Percentiles rank a stretch among this genome's conserved stretches.
Evolutionary conservation across 2,797 vertebrate species (phyloP).

Genomic region (Pagetopsis macropterus): DNA sequence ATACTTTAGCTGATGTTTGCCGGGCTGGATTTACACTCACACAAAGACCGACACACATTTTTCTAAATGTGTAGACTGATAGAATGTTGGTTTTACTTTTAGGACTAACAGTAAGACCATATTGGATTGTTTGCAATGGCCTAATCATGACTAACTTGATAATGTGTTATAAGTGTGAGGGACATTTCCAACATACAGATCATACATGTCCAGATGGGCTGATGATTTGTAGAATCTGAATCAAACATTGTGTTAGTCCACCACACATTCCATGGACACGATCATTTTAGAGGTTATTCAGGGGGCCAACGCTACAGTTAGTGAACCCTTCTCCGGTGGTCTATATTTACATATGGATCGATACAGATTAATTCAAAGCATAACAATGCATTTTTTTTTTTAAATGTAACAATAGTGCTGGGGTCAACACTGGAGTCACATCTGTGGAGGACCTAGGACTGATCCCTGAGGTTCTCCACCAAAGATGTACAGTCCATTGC

Average conservation of each 20-base stretch:
- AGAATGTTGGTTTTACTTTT: too few species aligned
- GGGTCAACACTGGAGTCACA: neutral
- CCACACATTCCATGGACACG: neutral
- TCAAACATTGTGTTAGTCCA: neutral
- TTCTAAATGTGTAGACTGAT: neutral
- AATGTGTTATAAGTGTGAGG: too few species aligned
- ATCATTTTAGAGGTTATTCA: conserved; percentile 1
- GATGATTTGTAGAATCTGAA: neutral
- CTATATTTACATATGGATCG: too few species aligned
- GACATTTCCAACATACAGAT: too few species aligned
- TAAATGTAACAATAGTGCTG: too few species aligned
- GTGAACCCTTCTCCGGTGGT: too few species aligned
- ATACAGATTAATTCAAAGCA: too few species aligned
- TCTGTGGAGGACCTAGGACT: neutral
- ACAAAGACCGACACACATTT: neutral
- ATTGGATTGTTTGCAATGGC: neutral
- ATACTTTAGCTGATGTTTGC: conserved; percentile 1
- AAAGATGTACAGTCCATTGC: neutral
- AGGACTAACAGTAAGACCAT: too few species aligned
- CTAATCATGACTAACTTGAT: too few species aligned
- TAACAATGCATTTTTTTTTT: too few species aligned
- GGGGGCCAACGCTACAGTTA: too few species aligned
- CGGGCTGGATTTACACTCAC: neutral
- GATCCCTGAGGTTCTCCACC: neutral
- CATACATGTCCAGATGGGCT: too few species aligned